Evolutionary conservation across 1,140 invertebrate species (phyloP).

Genomic region (Anoplophora glabripennis): DNA sequence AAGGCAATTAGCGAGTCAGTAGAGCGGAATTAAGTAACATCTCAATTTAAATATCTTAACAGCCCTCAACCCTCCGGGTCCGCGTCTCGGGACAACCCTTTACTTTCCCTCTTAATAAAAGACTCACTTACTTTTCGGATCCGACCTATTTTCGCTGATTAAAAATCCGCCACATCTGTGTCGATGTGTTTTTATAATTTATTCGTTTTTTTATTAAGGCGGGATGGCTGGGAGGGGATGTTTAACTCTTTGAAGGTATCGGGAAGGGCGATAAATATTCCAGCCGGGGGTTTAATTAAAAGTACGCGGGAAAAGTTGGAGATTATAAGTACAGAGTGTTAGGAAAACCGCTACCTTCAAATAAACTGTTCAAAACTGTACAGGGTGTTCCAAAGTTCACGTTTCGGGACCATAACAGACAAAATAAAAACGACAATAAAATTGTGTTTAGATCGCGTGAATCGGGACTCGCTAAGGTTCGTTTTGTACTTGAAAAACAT

Average conservation of each 20-base stretch:
- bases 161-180: conserved; percentile 36
- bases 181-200: conserved; percentile 25
- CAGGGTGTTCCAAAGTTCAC: too few species aligned
- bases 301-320: too few species aligned
- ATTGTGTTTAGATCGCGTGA: too few species aligned
- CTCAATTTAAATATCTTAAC: conserved; percentile 42
- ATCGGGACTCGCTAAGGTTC: too few species aligned
- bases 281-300: too few species aligned
- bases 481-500: too few species aligned
- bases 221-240: background rate
- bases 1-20: conserved; percentile 41
- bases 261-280: too few species aligned
- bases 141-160: conserved; percentile 29
- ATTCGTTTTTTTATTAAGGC: conserved; percentile 6
- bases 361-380: too few species aligned
- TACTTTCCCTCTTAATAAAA: conserved; percentile 19
- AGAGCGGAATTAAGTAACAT: conserved; percentile 42
- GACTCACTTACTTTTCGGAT: conserved; percentile 8
- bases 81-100: conserved; percentile 25
- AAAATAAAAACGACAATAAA: too few species aligned
- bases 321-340: too few species aligned
- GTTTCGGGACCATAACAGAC: too few species aligned
- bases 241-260: background rate
- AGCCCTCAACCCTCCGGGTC: conserved; percentile 26
- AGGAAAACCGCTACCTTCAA: too few species aligned